Base-by-base conservation (phyloP, 2,888 invertebrate species). In the Beris chalybata region DNA sequence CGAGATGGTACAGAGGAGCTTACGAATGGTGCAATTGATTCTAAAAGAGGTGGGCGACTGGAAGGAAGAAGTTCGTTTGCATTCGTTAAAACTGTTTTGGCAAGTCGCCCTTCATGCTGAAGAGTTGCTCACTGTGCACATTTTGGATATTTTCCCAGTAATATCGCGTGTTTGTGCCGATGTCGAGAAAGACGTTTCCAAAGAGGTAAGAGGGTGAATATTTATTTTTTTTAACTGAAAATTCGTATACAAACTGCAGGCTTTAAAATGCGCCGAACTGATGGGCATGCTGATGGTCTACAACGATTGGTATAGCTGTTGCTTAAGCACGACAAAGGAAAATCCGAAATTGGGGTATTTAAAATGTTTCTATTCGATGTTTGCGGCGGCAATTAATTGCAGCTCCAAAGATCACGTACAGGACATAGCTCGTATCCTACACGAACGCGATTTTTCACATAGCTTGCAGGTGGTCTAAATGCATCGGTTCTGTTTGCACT, bases 1-100 rank as follows among this genome's bases (percentile, higher is more conserved):
- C 7, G 84, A 84, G 3, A 79, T 97, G 57, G 90, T 92, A 0
- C 88, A 90, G 74, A 85, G 87, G 67, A 89, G 93, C 74, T 67
- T 81, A 15, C 74, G 76, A 5, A 67, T 81, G 3, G 66, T 80
- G 3, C 71, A 73, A n/a, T 66, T 78, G 5, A 76, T 81, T 43
- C 74, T 79, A 32, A 71, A 76, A 0, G 81, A 81, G 65, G 71
- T 77, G 0, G 64, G 70, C 3, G 80, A 81, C 68, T 81, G 81
- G 81, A 80, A 81, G 69, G 78, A 78, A n/a, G 77, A 80, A 61
- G 81, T 81, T 22, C 76, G 81, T 9, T 59, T 80, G 12, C 80
- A 81, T 67, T 73, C 81, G 0, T 68, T 81, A 0, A 79, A 77
- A 69, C 70, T 81, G 22, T 71, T 81, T 0, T 78, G 77, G 70